Evolutionary conservation across 2,797 vertebrate species (phyloP), one percentile per base, ranked within the genome.

Genomic region (Tangara arthus): DNA sequence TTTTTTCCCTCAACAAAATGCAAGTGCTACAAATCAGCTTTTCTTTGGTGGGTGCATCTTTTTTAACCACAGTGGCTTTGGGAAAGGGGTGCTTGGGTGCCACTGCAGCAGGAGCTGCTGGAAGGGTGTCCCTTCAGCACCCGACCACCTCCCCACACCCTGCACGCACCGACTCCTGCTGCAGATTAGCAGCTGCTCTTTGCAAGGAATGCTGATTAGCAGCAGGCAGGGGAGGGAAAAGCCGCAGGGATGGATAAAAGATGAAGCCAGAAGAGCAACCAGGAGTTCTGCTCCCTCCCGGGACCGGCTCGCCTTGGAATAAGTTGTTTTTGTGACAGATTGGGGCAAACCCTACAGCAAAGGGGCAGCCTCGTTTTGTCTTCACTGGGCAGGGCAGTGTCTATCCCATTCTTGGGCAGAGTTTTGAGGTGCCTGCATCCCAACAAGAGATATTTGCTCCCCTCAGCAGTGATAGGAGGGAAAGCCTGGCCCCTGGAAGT

Each of bases 141-240:
- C 44, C 20, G 0, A 61, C 53, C 84, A 44, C 82, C 46, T 81
- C 91, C 86, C 63, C 70, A 49, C 55, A 14, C 65, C 65, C 95
- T 6, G 1, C 95, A 26, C 1, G 1, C 64, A 17, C 65, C 52
- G 32, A 35, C 72, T 34, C 56, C 80, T 16, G 34, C 57, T 24
- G 82, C 83, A 82, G 79, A 93, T 94, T 53, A 93, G 65, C 93
- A 95, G 93, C 90, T 94, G 94, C 93, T 95, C 78, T 78, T 95
- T 68, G 76, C 32, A 2, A 75, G 84, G 90, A 85, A 96, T 94
- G 94, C 84, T 95, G 95, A 96, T 96, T 73, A 96, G 93, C 84
- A 61, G 93, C 94, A 93, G 78, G 81, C 93, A 73, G 64, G 93
- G 88, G 64, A 93, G 53, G 60, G 85, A 87, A 96, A 93, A 96